phyloP scores from a whole-genome alignment of 2,113 vertebrate species.

The Aspiorhynchus laticeps region DNA sequence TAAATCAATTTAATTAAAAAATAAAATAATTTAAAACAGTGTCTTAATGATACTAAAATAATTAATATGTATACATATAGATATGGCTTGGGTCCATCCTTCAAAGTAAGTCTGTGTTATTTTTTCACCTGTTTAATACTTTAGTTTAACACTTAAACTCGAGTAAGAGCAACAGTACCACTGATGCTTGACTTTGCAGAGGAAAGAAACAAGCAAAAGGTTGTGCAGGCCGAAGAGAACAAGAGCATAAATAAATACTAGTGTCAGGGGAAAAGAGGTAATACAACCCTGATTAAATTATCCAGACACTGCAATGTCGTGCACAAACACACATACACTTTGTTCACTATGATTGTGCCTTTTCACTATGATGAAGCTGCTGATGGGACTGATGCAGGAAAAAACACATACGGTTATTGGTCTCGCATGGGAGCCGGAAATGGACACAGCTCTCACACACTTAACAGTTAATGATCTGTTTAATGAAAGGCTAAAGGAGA shows the following conservation, averaged over 20 bases:
- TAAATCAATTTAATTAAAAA: background rate
- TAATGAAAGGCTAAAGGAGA: conserved; percentile 63
- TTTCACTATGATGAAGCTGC: background rate
- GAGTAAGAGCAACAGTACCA: background rate
- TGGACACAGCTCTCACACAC: conserved; percentile 51
- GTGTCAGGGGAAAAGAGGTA: conserved; percentile 32
- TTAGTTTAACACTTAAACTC: background rate
- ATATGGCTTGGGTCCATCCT: background rate
- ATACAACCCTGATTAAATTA: conserved; percentile 41
- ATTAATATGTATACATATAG: background rate
- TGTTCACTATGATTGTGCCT: conserved; percentile 3
- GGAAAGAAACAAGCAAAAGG: background rate
- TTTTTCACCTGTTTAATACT: background rate
- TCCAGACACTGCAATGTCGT: background rate
- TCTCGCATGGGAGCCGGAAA: background rate
- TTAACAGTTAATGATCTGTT: conserved; percentile 76
- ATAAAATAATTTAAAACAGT: no score
- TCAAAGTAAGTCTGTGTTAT: background rate
- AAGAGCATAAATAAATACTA: conserved; percentile 20
- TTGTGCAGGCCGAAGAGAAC: conserved; percentile 1
- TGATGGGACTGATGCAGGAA: background rate
- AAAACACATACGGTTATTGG: background rate
- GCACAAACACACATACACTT: conserved; percentile 18
- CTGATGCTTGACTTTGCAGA: background rate
- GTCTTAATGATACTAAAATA: background rate